Conservation (phyloP, 2,113 vertebrate species). For the Amia ocellicauda region DNA sequence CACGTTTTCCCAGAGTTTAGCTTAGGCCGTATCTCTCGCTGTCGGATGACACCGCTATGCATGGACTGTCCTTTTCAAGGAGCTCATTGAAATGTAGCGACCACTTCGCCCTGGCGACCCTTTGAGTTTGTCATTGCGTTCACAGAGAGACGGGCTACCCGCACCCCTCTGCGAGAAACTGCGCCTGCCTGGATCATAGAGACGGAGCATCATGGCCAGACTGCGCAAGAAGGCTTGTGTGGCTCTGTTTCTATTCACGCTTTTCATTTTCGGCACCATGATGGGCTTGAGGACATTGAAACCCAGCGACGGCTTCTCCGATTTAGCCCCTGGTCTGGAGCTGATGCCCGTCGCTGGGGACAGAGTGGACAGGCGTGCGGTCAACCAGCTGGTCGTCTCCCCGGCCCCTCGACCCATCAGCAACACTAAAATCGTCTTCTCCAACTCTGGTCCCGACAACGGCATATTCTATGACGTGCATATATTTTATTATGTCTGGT, state of each 20-base stretch:
- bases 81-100: too few species aligned
- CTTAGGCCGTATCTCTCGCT: neutral
- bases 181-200: constrained; percentile 43
- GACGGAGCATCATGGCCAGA: constrained; percentile 73
- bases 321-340: constrained; percentile 71
- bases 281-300: constrained; percentile 83
- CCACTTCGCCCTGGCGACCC: neutral
- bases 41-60: neutral
- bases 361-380: constrained; percentile 48
- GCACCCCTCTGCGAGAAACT: neutral
- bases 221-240: constrained; percentile 76
- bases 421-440: constrained; percentile 69
- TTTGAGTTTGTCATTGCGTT: neutral
- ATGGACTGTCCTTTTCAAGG: neutral
- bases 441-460: constrained; percentile 57
- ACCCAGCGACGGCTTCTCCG: constrained; percentile 76
- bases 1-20: constrained; percentile 2
- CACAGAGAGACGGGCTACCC: neutral
- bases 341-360: constrained; percentile 52
- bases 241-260: constrained; percentile 79
- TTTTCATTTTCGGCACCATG: constrained; percentile 85
- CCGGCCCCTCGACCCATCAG: constrained; percentile 49
- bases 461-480: constrained; percentile 79
- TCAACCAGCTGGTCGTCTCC: constrained; percentile 42
- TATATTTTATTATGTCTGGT: constrained; percentile 88